phyloP scores from a whole-genome alignment of 2,888 invertebrate genomes.

The Panzeria rudis region DNA sequence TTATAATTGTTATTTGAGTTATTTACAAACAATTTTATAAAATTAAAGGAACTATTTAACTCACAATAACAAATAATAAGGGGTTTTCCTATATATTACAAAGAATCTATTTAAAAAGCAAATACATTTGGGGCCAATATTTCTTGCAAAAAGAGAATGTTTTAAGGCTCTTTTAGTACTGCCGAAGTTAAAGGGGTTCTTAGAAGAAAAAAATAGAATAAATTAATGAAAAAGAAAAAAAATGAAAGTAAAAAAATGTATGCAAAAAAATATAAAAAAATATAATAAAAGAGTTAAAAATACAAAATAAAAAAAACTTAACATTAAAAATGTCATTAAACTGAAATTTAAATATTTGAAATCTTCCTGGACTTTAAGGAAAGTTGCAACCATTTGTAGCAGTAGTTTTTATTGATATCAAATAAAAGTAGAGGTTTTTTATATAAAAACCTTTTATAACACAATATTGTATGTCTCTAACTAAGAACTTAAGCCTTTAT shows the following conservation, averaged over 20 bases:
- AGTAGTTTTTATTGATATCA: slow-evolving; percentile 43
- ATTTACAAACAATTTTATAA: not conserved
- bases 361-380: slow-evolving; percentile 13
- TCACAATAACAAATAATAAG: not conserved
- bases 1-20: not conserved
- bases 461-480: not conserved
- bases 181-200: slow-evolving; percentile 29
- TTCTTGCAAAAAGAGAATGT: not conserved
- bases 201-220: not conserved
- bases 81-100: not conserved
- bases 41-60: no score
- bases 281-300: slow-evolving; percentile 15
- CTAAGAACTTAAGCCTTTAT: not conserved
- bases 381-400: slow-evolving; percentile 37
- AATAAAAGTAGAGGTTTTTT: slow-evolving; percentile 23
- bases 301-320: slow-evolving; percentile 26
- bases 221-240: slow-evolving; percentile 9
- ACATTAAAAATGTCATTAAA: slow-evolving; percentile 38
- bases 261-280: slow-evolving; percentile 34
- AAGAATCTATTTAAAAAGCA: slow-evolving; percentile 61
- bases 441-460: slow-evolving; percentile 33
- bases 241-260: slow-evolving; percentile 9
- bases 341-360: slow-evolving; percentile 2
- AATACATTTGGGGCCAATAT: slow-evolving; percentile 53
- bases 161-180: not conserved